Conservation (phyloP, 2,888 invertebrate species). For the Gerosis bhagava region DNA sequence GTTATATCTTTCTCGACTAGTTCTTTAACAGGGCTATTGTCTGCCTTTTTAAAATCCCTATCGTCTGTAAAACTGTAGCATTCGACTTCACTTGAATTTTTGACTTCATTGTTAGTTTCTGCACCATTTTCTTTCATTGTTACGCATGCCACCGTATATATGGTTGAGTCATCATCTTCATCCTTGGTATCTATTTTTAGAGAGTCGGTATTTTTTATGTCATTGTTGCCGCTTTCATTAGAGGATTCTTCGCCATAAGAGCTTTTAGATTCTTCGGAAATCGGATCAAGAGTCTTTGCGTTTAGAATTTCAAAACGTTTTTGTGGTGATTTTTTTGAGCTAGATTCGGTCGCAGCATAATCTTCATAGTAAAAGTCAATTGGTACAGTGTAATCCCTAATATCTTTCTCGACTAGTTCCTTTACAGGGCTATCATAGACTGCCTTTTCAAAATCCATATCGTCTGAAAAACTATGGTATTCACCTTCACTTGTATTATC, state of each 20-base stretch:
- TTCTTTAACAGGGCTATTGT: constrained; percentile 70
- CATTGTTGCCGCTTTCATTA: constrained; percentile 40
- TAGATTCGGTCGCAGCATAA: constrained; percentile 47
- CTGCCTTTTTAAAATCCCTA: constrained; percentile 56
- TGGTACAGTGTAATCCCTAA: constrained; percentile 74
- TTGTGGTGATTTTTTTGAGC: constrained; percentile 51
- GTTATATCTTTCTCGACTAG: constrained; percentile 73
- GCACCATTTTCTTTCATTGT: constrained; percentile 38
- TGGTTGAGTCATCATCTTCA: constrained; percentile 14
- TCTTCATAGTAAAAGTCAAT: constrained; percentile 71
- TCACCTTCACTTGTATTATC: too few relatives aligned
- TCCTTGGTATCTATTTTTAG: constrained; percentile 12
- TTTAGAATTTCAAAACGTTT: constrained; percentile 45
- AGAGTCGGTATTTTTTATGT: constrained; percentile 1
- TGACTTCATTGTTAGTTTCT: too few relatives aligned
- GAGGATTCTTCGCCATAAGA: constrained; percentile 60
- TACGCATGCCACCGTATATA: constrained; percentile 41
- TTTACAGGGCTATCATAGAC: constrained; percentile 72
- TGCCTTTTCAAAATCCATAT: constrained; percentile 58
- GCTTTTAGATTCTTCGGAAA: constrained; percentile 73
- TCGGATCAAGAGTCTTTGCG: constrained; percentile 58
- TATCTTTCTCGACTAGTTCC: constrained; percentile 70
- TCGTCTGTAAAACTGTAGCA: constrained; percentile 74
- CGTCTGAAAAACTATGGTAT: constrained; percentile 73
- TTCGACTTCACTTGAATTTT: too few relatives aligned